Conservation (phyloP, 1,140 invertebrate genomes). For the Drosophila quadrilineata region DNA sequence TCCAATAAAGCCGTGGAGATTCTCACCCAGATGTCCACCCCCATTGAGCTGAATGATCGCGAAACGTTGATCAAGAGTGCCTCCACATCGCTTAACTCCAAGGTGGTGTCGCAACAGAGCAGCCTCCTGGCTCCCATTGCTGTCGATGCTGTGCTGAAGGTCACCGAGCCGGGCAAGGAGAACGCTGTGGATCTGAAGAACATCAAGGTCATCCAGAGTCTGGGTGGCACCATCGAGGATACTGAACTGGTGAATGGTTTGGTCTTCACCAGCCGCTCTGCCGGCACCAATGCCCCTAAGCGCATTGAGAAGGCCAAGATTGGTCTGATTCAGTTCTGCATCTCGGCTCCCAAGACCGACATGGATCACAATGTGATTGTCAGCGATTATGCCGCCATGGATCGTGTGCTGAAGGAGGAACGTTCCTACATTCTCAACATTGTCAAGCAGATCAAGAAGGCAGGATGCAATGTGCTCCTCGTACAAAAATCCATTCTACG, state of each 20-base stretch:
- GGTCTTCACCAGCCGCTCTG: slow-evolving; percentile 94
- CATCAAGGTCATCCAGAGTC: slow-evolving; percentile 97
- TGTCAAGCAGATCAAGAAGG: slow-evolving; percentile 99
- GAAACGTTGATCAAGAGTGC: slow-evolving; percentile 96
- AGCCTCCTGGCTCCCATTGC: slow-evolving; percentile 96
- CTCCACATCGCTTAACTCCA: slow-evolving; percentile 98
- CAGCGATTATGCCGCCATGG: slow-evolving; percentile 99
- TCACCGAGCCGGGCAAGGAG: slow-evolving; percentile 85
- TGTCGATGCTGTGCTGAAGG: slow-evolving; percentile 97
- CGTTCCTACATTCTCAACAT: slow-evolving; percentile 99
- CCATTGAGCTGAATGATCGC: slow-evolving; percentile 93
- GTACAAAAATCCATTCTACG: slow-evolving; percentile 99
- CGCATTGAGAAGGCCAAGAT: slow-evolving; percentile 99
- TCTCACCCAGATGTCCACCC: slow-evolving; percentile 91
- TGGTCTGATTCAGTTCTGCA: slow-evolving; percentile 99
- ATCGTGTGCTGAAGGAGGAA: slow-evolving; percentile 98
- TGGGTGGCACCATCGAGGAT: slow-evolving; percentile 99
- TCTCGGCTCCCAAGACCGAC: slow-evolving; percentile 99
- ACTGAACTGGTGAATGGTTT: slow-evolving; percentile 97
- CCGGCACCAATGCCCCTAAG: slow-evolving; percentile 95
- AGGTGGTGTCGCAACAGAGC: slow-evolving; percentile 99
- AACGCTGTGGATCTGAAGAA: slow-evolving; percentile 88
- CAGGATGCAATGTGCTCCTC: slow-evolving; percentile 98
- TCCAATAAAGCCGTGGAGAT: slow-evolving; percentile 93
- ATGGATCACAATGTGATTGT: slow-evolving; percentile 99